Conservation (phyloP, 1,140 invertebrate genomes). For the Orchesella cincta region DNA sequence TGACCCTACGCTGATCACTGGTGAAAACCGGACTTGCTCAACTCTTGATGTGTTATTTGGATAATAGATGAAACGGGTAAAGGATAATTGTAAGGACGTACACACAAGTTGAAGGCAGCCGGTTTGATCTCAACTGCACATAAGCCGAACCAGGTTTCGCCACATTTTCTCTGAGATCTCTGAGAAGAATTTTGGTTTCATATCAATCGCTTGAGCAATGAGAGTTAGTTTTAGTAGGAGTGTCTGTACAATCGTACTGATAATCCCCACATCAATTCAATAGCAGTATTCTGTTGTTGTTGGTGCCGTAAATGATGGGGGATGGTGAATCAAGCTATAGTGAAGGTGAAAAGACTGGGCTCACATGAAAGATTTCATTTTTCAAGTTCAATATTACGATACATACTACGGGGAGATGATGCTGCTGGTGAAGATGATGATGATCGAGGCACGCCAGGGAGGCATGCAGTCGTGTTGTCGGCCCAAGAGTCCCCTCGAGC, state of each 20-base stretch:
- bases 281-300: background rate
- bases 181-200: background rate
- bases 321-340: background rate
- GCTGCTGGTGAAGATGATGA: slow-evolving; percentile 34
- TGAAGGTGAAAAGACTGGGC: background rate
- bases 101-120: background rate
- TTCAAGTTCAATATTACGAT: slow-evolving; percentile 14
- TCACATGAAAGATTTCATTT: background rate
- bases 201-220: background rate
- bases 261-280: background rate
- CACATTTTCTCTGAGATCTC: background rate
- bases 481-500: slow-evolving; percentile 44
- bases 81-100: background rate
- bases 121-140: background rate
- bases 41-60: slow-evolving; percentile 9
- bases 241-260: background rate
- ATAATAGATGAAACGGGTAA: background rate
- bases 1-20: slow-evolving; percentile 6
- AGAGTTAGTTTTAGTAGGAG: background rate
- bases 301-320: slow-evolving; percentile 6
- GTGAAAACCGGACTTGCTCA: slow-evolving; percentile 23
- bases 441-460: slow-evolving; percentile 42
- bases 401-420: background rate
- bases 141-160: background rate
- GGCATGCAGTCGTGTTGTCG: slow-evolving; percentile 43